phyloP scores from a whole-genome alignment of 2,888 invertebrate species.

The Neoscelio sp. region DNA sequence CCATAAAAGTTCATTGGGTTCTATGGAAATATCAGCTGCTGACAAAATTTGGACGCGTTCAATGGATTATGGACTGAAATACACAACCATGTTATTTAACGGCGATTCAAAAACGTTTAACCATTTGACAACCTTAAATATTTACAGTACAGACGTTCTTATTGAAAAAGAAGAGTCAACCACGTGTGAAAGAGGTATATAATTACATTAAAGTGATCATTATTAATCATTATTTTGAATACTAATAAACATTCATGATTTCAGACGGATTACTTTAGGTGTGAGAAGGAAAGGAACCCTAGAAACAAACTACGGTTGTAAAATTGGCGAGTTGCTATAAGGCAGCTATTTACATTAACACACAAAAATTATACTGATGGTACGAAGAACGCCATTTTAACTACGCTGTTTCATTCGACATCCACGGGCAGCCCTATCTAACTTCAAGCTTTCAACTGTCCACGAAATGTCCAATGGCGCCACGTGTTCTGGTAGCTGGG shows the following conservation, averaged over 20 bases:
- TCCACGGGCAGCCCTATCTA: too few relatives aligned
- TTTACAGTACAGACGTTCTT: too few relatives aligned
- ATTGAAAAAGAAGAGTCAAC: constrained; percentile 10
- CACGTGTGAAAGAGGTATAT: not conserved
- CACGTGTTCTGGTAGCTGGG: too few relatives aligned
- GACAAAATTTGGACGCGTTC: constrained; percentile 3
- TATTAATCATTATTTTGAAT: too few relatives aligned
- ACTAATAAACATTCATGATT: not conserved
- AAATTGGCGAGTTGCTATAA: constrained; percentile 1
- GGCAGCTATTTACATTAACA: not conserved
- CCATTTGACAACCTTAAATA: not conserved
- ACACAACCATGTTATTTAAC: constrained; percentile 1
- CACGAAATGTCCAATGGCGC: too few relatives aligned
- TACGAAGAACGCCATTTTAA: not conserved
- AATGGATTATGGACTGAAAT: not conserved
- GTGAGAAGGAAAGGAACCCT: not conserved
- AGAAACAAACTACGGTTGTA: not conserved
- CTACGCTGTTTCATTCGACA: constrained; percentile 11
- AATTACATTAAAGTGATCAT: too few relatives aligned
- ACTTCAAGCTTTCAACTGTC: too few relatives aligned
- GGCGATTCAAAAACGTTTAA: constrained; percentile 2
- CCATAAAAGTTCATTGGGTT: constrained; percentile 2
- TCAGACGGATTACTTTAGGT: not conserved
- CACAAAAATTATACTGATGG: not conserved
- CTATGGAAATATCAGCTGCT: not conserved